Evolutionary conservation across 1,140 invertebrate genomes (phyloP).

Genomic region (Pteromalus puparum): DNA sequence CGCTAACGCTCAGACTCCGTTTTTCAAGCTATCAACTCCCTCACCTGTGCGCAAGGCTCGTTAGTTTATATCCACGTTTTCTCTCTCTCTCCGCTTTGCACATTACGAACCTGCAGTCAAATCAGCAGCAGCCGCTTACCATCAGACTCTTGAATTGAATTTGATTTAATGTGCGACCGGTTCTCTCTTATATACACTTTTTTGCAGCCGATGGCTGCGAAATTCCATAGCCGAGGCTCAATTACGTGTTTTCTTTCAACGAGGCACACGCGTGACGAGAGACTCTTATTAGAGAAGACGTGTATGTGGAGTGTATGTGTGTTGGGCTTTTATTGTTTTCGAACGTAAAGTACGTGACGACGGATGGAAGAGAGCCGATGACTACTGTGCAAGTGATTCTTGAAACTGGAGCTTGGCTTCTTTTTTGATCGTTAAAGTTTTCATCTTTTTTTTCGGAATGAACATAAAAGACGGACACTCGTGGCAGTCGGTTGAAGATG

Average conservation of each 20-base stretch:
- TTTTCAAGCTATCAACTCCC: neutral
- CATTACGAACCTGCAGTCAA: neutral
- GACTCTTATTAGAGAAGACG: no score
- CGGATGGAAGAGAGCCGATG: no score
- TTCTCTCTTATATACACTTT: neutral
- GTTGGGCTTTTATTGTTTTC: no score
- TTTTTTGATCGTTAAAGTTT: neutral
- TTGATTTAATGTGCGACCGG: neutral
- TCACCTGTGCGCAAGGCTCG: neutral
- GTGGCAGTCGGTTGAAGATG: no score
- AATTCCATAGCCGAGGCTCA: neutral
- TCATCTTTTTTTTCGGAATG: neutral
- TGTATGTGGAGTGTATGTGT: no score
- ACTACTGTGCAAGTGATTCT: neutral
- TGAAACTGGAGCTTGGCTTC: neutral
- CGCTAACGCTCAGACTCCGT: neutral
- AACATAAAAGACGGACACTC: no score
- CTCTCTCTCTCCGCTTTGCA: neutral
- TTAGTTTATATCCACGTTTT: no score
- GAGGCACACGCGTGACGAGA: neutral
- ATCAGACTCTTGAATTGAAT: neutral
- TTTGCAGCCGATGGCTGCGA: neutral
- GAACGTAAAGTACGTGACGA: no score
- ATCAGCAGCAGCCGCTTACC: neutral
- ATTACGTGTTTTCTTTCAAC: neutral